phyloP scores from a whole-genome alignment of 2,113 vertebrate species.

The Laticauda laticaudata region DNA sequence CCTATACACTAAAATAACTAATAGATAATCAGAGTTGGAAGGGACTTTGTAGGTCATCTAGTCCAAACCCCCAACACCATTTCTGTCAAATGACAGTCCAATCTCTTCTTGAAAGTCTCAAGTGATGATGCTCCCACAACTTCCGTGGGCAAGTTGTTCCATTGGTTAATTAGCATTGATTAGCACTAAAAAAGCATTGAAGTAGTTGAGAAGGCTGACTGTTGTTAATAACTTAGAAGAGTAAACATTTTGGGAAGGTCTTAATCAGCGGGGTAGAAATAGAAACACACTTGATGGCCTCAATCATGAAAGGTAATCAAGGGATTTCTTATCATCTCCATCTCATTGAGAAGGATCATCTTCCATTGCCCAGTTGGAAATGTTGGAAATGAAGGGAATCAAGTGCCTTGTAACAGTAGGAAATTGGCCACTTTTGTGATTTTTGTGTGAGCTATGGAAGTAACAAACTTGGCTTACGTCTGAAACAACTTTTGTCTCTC shows the following conservation, averaged over 20 bases:
- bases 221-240: constrained; percentile 64
- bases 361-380: constrained; percentile 55
- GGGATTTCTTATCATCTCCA: constrained; percentile 45
- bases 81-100: no score
- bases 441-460: constrained; percentile 16
- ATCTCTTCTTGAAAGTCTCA: no score
- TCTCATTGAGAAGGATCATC: constrained; percentile 50
- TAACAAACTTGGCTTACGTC: not conserved
- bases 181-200: constrained; percentile 24
- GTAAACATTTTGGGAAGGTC: constrained; percentile 61
- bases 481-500: not conserved
- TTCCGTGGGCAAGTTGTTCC: no score
- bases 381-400: constrained; percentile 21
- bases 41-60: no score
- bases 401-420: constrained; percentile 1
- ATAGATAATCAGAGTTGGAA: no score
- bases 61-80: no score
- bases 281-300: constrained; percentile 70
- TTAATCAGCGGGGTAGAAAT: constrained; percentile 65
- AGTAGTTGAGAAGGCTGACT: not conserved
- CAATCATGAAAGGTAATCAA: constrained; percentile 62
- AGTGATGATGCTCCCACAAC: no score
- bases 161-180: no score
- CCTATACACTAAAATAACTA: constrained; percentile 32
- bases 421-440: not conserved